phyloP scores from a whole-genome alignment of 2,888 invertebrate genomes.

The Stenichneumon culpator region DNA sequence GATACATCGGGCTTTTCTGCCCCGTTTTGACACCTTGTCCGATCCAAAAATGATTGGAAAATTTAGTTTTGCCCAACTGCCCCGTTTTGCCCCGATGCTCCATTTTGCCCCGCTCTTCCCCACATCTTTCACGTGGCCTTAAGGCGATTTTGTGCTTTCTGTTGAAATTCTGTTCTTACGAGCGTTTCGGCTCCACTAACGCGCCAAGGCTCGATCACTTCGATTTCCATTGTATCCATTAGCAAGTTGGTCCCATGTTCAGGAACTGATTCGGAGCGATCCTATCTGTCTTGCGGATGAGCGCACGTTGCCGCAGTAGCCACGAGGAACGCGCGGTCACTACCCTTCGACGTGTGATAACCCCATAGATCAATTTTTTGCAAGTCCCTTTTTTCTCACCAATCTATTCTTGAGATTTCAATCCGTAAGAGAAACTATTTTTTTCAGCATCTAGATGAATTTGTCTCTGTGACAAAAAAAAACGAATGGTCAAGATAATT shows the following conservation, averaged over 20 bases:
- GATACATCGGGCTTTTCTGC: too few species aligned
- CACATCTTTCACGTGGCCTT: too few species aligned
- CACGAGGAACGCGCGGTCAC: conserved; percentile 10
- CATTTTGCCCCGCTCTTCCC: too few species aligned
- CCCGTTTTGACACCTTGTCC: too few species aligned
- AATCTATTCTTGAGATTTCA: background rate
- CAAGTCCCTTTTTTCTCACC: background rate
- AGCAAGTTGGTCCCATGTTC: background rate
- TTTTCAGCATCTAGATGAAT: background rate
- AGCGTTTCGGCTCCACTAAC: background rate
- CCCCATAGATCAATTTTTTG: background rate
- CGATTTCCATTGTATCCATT: background rate
- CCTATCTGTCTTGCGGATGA: conserved; percentile 12
- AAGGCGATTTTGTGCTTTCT: background rate
- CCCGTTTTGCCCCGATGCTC: too few species aligned
- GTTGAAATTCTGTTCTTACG: background rate
- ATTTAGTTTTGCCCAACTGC: too few species aligned
- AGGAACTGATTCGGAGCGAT: background rate
- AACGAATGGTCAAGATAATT: background rate
- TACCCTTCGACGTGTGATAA: background rate
- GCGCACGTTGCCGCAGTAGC: conserved; percentile 10
- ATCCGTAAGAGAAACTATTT: background rate
- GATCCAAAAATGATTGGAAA: too few species aligned
- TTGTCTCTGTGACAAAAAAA: background rate
- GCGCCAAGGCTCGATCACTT: background rate